Percentiles rank a stretch among this genome's conserved stretches.
Conservation (phyloP, 2,888 invertebrate genomes). For the Chirona hameri region DNA sequence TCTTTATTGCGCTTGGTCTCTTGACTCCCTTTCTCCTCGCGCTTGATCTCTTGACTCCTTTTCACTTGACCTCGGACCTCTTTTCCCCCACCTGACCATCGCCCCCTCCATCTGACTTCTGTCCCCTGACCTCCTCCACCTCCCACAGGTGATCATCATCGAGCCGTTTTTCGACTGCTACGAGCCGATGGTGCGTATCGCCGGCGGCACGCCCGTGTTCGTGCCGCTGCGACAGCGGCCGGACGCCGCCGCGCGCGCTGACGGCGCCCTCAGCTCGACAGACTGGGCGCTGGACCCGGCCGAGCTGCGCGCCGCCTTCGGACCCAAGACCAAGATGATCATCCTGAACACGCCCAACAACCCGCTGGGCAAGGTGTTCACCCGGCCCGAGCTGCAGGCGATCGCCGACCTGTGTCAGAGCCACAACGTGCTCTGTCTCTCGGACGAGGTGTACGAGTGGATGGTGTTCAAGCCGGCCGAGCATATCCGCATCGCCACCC, state of each 20-base stretch:
- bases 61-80: too few species aligned
- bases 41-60: too few species aligned
- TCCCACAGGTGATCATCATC: slow-evolving; percentile 84
- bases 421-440: slow-evolving; percentile 83
- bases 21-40: too few species aligned
- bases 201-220: slow-evolving; percentile 80
- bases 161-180: slow-evolving; percentile 99
- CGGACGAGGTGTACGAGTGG: slow-evolving; percentile 99
- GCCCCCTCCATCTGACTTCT: too few species aligned
- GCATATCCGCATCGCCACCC: slow-evolving; percentile 84
- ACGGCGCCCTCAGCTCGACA: slow-evolving; percentile 66
- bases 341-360: slow-evolving; percentile 98
- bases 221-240: slow-evolving; percentile 76
- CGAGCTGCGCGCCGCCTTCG: slow-evolving; percentile 77
- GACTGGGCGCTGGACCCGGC: slow-evolving; percentile 85
- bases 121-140: neutral
- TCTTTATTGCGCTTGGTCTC: too few species aligned
- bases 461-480: slow-evolving; percentile 76
- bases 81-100: too few species aligned
- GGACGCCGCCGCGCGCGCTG: slow-evolving; percentile 79
- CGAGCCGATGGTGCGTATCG: slow-evolving; percentile 84
- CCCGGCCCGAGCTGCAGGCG: slow-evolving; percentile 61
- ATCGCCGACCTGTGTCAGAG: slow-evolving; percentile 88
- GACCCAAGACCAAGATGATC: slow-evolving; percentile 83
- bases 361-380: slow-evolving; percentile 89